phyloP scores from a whole-genome alignment of 2,888 invertebrate species.

The Macrostomum cliftonense region DNA sequence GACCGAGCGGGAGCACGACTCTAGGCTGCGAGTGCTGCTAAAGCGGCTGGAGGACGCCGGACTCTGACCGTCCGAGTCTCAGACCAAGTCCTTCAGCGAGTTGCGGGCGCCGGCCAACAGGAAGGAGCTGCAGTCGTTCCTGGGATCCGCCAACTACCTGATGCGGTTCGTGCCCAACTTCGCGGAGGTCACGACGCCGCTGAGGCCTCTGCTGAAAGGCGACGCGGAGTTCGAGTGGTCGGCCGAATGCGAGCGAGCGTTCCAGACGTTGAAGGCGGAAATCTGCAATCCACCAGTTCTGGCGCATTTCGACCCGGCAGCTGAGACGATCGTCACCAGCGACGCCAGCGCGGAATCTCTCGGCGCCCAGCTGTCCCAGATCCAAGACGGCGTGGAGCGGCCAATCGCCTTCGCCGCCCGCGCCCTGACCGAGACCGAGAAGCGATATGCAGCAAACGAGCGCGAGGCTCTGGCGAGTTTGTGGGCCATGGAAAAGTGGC shows the following conservation, averaged over 20 bases:
- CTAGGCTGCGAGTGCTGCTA: no score
- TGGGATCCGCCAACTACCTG: slow-evolving; percentile 15
- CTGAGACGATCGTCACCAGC: slow-evolving; percentile 12
- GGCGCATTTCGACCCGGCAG: slow-evolving; percentile 13
- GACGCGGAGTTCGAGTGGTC: slow-evolving; percentile 13
- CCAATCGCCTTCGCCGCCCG: slow-evolving; percentile 3
- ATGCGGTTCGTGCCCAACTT: slow-evolving; percentile 12
- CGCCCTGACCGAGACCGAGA: slow-evolving; percentile 9
- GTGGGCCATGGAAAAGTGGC: slow-evolving; percentile 12
- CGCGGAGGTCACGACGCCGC: slow-evolving; percentile 13
- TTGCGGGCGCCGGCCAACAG: neutral
- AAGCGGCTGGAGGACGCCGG: no score
- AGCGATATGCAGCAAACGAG: slow-evolving; percentile 13
- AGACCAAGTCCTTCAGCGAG: no score
- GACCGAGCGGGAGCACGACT: no score
- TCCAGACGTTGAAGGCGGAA: slow-evolving; percentile 12
- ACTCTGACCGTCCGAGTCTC: no score
- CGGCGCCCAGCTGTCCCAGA: slow-evolving; percentile 14
- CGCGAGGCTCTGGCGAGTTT: slow-evolving; percentile 15
- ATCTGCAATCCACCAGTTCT: slow-evolving; percentile 13
- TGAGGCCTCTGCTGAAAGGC: slow-evolving; percentile 7
- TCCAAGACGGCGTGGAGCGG: slow-evolving; percentile 4
- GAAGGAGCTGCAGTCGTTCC: slow-evolving; percentile 11
- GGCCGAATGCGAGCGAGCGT: slow-evolving; percentile 11
- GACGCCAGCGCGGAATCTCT: slow-evolving; percentile 13